These are phyloP conservation scores for Heliconius erato DNA, from an alignment of 2,888 invertebrate genomes.

Conservation along the genomic window DNA sequence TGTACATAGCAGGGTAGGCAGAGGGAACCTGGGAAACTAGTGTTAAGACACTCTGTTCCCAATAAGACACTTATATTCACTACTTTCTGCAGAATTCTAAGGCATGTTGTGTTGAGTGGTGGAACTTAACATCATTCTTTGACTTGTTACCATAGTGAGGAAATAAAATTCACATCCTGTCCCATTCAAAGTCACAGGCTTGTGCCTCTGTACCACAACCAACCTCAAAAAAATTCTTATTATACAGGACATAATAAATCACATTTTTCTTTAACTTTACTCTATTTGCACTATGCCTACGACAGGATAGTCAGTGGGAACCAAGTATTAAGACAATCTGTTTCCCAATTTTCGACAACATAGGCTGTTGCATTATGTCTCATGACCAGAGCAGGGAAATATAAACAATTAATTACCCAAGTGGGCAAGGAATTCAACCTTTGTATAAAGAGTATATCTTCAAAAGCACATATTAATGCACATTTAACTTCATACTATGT, in stretches of 20 bases:
- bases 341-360: not conserved
- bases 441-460: not conserved
- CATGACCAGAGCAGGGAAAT: not conserved
- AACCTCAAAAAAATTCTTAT: no score
- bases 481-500: not conserved
- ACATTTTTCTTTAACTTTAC: not conserved
- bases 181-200: no score
- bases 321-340: not conserved
- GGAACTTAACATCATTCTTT: no score
- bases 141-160: no score
- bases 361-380: not conserved
- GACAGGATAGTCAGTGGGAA: not conserved
- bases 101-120: no score
- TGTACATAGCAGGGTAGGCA: not conserved
- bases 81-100: no score
- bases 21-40: not conserved
- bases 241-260: no score
- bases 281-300: not conserved
- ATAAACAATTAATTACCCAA: not conserved
- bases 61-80: no score
- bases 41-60: not conserved
- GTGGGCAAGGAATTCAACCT: not conserved
- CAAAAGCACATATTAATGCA: not conserved
- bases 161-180: no score
- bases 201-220: no score